A percentile compares a stretch with the other conserved stretches of the same genome.
Evolutionary conservation across 2,888 invertebrate genomes (phyloP).

Genomic region (Zhuqinia jingwanae): DNA sequence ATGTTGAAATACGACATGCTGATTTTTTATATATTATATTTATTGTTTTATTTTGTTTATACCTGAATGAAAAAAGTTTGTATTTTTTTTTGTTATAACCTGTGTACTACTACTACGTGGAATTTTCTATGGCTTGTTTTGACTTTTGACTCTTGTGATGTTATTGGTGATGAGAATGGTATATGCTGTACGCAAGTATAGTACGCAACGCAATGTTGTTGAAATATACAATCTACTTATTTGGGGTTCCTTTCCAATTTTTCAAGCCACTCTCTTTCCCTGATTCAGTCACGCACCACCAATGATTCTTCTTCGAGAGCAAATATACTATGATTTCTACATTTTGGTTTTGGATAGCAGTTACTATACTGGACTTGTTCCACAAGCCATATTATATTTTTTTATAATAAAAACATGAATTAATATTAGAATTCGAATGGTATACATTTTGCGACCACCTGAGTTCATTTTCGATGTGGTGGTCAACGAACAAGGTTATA

Average conservation of each 20-base stretch:
- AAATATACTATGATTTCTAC: neutral
- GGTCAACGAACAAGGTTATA: conserved; percentile 13
- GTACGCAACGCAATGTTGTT: too few relatives aligned
- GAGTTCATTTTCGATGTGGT: conserved; percentile 24
- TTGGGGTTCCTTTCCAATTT: conserved; percentile 20
- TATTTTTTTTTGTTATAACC: too few relatives aligned
- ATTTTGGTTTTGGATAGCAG: neutral
- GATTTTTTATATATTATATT: conserved; percentile 48
- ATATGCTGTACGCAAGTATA: too few relatives aligned
- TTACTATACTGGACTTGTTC: neutral
- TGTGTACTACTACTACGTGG: neutral
- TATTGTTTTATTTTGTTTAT: neutral
- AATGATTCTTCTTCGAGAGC: conserved; percentile 40
- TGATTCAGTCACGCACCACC: conserved; percentile 56
- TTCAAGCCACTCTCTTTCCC: neutral
- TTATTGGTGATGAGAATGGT: too few relatives aligned
- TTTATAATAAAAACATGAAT: neutral
- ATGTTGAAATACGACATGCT: conserved; percentile 15
- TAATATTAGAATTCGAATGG: too few relatives aligned
- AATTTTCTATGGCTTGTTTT: conserved; percentile 22
- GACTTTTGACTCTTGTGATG: too few relatives aligned
- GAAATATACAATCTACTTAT: neutral
- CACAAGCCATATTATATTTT: neutral
- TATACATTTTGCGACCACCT: neutral
- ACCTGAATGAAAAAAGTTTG: neutral